Conservation (phyloP, 2,888 invertebrate species). For the Tuberolachnus salignus region DNA sequence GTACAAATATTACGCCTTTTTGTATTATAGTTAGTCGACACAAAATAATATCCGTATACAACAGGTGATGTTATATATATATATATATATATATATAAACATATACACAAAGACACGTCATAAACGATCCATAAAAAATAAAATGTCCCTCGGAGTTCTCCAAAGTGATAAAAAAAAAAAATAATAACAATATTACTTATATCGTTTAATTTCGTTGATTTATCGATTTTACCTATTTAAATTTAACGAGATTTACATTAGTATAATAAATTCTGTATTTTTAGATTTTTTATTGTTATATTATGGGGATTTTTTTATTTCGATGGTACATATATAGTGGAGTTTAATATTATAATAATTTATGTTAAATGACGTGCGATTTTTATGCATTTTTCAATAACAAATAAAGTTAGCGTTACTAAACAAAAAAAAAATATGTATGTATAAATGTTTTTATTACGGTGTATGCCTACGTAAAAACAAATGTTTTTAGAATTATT, state of each 20-base stretch:
- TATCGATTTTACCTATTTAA: constrained; percentile 49
- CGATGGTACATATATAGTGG: too few species aligned
- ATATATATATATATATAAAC: too few species aligned
- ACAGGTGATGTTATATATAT: constrained; percentile 21
- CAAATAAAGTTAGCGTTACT: neutral
- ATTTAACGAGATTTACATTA: constrained; percentile 26
- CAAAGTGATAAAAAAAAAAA: constrained; percentile 50
- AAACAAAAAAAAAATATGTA: too few species aligned
- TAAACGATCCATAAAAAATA: constrained; percentile 34
- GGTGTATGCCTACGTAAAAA: too few species aligned
- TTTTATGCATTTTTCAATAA: constrained; percentile 11
- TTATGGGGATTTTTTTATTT: constrained; percentile 7
- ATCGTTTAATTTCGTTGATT: constrained; percentile 35
- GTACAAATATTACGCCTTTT: neutral
- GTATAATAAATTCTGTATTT: constrained; percentile 12
- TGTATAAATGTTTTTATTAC: too few species aligned
- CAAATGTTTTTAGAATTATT: too few species aligned
- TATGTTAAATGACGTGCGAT: constrained; percentile 5
- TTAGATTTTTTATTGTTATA: neutral
- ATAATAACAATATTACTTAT: too few species aligned
- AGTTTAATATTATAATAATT: neutral
- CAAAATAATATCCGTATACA: neutral
- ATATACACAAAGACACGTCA: constrained; percentile 33
- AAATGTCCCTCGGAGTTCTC: constrained; percentile 27
- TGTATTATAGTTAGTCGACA: too few species aligned